Base-by-base conservation (phyloP, 2,113 vertebrate species). In the Paraplagusia blochii region DNA sequence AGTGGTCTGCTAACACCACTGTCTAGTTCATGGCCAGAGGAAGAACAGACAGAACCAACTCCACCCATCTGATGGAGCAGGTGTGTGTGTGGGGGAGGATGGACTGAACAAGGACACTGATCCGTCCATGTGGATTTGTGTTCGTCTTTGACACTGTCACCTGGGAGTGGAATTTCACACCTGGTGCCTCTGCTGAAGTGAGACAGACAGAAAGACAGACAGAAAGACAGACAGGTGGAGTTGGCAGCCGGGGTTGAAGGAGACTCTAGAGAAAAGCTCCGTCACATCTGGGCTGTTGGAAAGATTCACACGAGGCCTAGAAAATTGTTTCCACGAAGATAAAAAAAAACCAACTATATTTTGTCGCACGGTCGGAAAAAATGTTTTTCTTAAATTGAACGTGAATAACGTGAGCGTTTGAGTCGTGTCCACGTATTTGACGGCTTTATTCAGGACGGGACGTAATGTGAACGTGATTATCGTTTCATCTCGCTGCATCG, bases 1-100 rank as follows among this genome's bases (percentile, higher is more conserved):
- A n/a, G n/a, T n/a, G n/a, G n/a, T n/a, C n/a, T n/a, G n/a, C n/a
- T 58, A 78, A 72, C 68, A 58, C 61, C 54, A 64, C 79, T 74
- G 73, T 82, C 80, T 79, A 66, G 79, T 83, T 67, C 80, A 83
- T 86, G 83, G 85, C 84, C 72, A 46, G 80, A 75, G 77, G 56
- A 76, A 7, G 62, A 15, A 47, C 69, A 49, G 44, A 38, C 58
- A 66, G 56, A 79, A 64, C 52, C 79, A 18, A 19, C 33, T 46
- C 45, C 22, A 44, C 35, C 44, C 1, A 48, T n/a, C 58, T 59
- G 58, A 44, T 19, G 35, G 44, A 40, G 42, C 34, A 52, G 59
- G 49, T 34, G 36, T 38, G 36, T 18, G 59, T 69, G 63, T 61
- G 40, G 63, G 29, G n/a, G 53, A 72, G 68, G 51, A 48, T 58